A percentile compares a stretch with the other conserved stretches of the same genome.
phyloP scores from a whole-genome alignment of 2,113 vertebrate genomes.

The Chiloscyllium plagiosum region DNA sequence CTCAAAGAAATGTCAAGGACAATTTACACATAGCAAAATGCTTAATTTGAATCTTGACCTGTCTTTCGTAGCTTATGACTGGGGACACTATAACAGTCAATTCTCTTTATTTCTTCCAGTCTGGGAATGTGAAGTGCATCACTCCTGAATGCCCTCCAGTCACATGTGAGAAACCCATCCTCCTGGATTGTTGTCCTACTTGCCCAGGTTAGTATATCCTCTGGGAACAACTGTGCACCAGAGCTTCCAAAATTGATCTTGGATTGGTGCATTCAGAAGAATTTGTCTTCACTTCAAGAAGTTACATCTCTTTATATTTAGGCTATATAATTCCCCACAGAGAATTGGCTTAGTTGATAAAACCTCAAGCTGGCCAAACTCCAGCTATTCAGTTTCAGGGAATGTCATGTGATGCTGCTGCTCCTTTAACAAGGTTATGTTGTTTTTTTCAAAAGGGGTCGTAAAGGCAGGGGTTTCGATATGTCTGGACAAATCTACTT shows the following conservation, averaged over 20 bases:
- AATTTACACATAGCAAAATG: not conserved
- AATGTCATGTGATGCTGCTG: too few relatives aligned
- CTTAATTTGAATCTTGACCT: not conserved
- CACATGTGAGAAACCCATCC: conserved; percentile 48
- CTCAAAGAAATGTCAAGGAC: not conserved
- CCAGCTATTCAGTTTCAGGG: too few relatives aligned
- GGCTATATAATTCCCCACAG: too few relatives aligned
- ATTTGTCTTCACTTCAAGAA: not conserved
- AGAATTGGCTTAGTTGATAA: not conserved
- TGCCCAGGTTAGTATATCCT: conserved; percentile 50
- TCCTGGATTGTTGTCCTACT: conserved; percentile 54
- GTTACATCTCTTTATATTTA: not conserved
- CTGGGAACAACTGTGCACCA: not conserved
- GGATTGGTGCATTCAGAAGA: not conserved
- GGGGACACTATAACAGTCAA: not conserved
- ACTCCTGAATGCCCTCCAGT: conserved; percentile 54
- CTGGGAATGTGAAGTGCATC: conserved; percentile 63
- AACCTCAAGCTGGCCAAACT: not conserved
- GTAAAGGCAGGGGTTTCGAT: too few relatives aligned
- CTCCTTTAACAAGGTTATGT: too few relatives aligned
- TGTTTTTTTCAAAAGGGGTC: too few relatives aligned
- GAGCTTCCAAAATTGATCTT: not conserved
- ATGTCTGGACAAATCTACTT: too few relatives aligned
- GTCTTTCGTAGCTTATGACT: not conserved
- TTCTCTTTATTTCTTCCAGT: conserved; percentile 44